Percentiles rank a stretch among this genome's conserved stretches.
phyloP scores from a whole-genome alignment of 2,888 invertebrate species.

The Theristus sp. region DNA sequence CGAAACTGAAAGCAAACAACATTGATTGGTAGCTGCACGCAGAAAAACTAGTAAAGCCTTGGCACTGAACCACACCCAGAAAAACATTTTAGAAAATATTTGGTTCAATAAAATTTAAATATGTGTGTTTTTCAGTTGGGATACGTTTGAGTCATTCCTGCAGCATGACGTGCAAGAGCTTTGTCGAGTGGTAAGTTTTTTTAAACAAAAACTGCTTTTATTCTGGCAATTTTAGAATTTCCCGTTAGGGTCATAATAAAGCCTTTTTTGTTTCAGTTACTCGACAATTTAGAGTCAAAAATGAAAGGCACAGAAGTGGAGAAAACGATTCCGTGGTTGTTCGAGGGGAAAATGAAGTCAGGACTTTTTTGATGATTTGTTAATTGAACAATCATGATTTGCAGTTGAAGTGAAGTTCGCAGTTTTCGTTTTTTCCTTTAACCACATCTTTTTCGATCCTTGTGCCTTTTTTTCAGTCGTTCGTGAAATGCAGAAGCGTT shows the following conservation, averaged over 20 bases:
- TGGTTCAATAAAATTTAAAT: no score
- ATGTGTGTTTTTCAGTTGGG: conserved; percentile 63
- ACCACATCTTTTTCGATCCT: neutral
- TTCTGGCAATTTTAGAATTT: neutral
- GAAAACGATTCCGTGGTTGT: conserved; percentile 85
- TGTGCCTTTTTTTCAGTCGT: conserved; percentile 47
- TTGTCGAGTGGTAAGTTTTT: conserved; percentile 27
- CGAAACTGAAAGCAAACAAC: no score
- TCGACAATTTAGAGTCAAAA: conserved; percentile 94
- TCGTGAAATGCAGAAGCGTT: conserved; percentile 91
- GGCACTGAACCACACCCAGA: no score
- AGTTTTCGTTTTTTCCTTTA: no score
- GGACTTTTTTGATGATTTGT: conserved; percentile 13
- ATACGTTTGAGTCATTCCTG: conserved; percentile 98
- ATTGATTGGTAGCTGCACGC: no score
- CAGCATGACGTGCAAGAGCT: conserved; percentile 63
- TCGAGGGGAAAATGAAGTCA: conserved; percentile 89
- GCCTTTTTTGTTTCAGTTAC: conserved; percentile 42
- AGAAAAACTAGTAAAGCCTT: no score
- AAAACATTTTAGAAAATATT: no score
- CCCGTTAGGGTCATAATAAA: neutral
- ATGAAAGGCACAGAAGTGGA: conserved; percentile 92
- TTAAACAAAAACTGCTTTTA: conserved; percentile 1
- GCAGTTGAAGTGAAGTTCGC: neutral
- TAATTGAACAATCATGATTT: conserved; percentile 1